Evolutionary conservation across 2,797 vertebrate genomes (phyloP).

Genomic region (Sebastes diaconus): DNA sequence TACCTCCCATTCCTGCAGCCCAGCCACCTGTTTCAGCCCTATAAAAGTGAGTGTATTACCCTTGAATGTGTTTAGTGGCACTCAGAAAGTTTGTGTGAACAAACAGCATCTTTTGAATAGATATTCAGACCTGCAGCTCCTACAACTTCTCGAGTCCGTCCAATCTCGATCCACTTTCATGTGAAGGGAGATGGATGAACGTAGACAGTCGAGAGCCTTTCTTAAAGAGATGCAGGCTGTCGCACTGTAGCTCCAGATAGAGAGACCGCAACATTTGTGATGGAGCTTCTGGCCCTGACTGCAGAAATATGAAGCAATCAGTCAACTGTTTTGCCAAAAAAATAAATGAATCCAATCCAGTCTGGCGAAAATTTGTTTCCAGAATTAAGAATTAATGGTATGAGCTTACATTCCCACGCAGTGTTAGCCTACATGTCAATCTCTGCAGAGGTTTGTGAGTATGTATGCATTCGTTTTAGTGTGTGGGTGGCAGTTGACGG

Average conservation of each 20-base stretch:
- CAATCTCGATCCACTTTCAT: neutral
- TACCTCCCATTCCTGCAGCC: constrained; percentile 41
- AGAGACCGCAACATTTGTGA: constrained; percentile 2
- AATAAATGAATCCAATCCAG: constrained; percentile 45
- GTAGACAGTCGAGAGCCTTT: neutral
- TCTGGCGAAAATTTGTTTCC: constrained; percentile 13
- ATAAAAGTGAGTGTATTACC: constrained; percentile 42
- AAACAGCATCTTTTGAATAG: neutral
- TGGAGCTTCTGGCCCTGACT: constrained; percentile 32
- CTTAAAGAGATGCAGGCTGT: constrained; percentile 1
- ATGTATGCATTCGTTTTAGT: constrained; percentile 6
- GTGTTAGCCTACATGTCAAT: neutral
- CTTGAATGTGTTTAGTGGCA: constrained; percentile 18
- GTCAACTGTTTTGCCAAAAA: constrained; percentile 48
- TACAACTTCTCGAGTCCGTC: neutral
- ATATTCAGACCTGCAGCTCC: constrained; percentile 17
- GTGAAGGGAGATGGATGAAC: constrained; percentile 4
- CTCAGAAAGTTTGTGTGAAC: constrained; percentile 14
- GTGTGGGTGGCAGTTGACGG: constrained; percentile 27
- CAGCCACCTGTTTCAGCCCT: constrained; percentile 70
- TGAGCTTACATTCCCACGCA: neutral
- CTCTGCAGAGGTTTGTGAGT: neutral
- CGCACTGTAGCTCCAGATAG: constrained; percentile 14
- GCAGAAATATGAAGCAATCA: constrained; percentile 52
- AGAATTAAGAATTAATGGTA: constrained; percentile 31